phyloP scores from a whole-genome alignment of 1,140 invertebrate species.

The Drosophila chauvacae region DNA sequence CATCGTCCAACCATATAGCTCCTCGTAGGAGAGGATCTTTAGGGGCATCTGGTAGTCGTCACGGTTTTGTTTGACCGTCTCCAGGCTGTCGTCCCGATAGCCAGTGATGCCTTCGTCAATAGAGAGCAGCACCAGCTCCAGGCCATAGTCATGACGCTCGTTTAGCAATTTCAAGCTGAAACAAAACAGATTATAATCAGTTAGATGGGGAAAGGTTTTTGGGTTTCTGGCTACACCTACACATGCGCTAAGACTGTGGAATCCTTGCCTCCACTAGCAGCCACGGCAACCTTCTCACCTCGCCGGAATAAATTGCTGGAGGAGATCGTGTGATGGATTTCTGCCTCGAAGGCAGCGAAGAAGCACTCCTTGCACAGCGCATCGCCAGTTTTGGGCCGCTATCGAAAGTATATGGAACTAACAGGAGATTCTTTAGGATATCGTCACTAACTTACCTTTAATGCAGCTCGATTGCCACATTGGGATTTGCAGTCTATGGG shows the following conservation, averaged over 20 bases:
- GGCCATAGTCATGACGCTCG: conserved; percentile 94
- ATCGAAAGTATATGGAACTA: conserved; percentile 34
- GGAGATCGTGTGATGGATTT: conserved; percentile 97
- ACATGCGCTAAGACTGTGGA: conserved; percentile 98
- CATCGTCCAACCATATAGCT: conserved; percentile 99
- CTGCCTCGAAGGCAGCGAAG: conserved; percentile 96
- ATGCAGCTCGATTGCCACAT: conserved; percentile 89
- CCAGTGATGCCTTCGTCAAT: conserved; percentile 99
- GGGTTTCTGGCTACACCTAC: conserved; percentile 46
- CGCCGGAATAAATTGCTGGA: conserved; percentile 93
- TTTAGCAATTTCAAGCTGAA: conserved; percentile 93
- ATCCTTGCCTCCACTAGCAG: conserved; percentile 99
- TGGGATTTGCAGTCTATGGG: conserved; percentile 88
- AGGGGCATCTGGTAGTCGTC: conserved; percentile 97
- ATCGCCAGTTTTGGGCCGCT: conserved; percentile 96
- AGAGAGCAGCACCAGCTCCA: conserved; percentile 96
- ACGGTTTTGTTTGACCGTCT: conserved; percentile 97
- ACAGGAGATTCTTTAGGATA: not conserved
- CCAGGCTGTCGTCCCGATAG: conserved; percentile 98
- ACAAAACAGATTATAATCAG: not conserved
- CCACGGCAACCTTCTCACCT: conserved; percentile 96
- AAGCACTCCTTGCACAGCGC: conserved; percentile 98
- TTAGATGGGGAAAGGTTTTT: not conserved
- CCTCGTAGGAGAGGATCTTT: conserved; percentile 98
- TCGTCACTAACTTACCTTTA: conserved; percentile 87